Evolutionary conservation across 2,113 vertebrate species (phyloP), one percentile per base, ranked within the genome.

Genomic region (Lophius piscatorius): DNA sequence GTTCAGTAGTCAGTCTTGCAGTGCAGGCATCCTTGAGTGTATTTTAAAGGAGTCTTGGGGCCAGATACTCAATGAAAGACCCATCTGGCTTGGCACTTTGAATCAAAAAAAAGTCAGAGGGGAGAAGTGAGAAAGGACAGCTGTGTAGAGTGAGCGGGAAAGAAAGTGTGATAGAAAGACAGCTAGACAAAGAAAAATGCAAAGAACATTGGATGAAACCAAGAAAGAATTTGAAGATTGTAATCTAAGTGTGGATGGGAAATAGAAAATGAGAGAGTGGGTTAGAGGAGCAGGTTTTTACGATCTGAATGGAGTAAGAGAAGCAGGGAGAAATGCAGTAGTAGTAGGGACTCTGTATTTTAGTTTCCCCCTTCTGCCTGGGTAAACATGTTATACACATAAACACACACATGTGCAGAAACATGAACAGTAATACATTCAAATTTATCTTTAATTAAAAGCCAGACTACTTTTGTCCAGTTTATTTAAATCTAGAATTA

Each of bases 391-490:
- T 56, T 45, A 29, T 26, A 41, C 38, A 57, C 31, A 46, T 56
- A 49, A 47, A 35, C 48, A 45, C 21, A 33, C 28, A n/a, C 16
- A 40, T 21, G 18, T 64, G 42, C 72, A 55, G 44, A 77, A 34
- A 45, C 70, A 68, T 66, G 67, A 34, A 23, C 50, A 22, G 28
- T 70, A 80, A 69, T 58, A 51, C 44, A 74, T 55, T 54, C 42
- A 24, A 67, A 46, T 73, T 73, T 63, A 54, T 65, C 34, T 78
- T 80, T 80, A 76, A 85, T 88, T 86, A 81, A 84, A 79, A 81
- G 33, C 50, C 54, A 5, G 38, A 42, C 46, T 33, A 62, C 21
- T 68, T 80, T 59, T 56, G 47, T 58, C 48, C 52, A 31, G 35
- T 82, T 85, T 82, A 75, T 82, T 87, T 80, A 85, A 78, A 73